A percentile compares a stretch with the other conserved stretches of the same genome.
Conservation (phyloP, 2,797 vertebrate genomes). For the Gobio occitaniae region DNA sequence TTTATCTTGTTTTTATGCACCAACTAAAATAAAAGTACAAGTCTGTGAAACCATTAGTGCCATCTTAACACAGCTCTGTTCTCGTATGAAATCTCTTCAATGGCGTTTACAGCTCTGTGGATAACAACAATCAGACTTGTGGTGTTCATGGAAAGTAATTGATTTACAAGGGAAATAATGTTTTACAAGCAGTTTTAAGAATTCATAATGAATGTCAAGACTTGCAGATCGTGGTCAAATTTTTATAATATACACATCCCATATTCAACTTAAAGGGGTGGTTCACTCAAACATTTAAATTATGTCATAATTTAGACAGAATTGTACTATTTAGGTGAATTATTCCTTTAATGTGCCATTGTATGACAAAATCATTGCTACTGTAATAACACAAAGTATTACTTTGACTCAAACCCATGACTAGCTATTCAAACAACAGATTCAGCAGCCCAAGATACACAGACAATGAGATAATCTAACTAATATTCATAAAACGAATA, state of each 20-base stretch:
- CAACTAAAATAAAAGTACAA: neutral
- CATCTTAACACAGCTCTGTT: neutral
- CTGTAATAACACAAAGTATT: slow-evolving; percentile 12
- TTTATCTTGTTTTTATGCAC: neutral
- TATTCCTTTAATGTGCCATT: neutral
- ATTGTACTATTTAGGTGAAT: neutral
- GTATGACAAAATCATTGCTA: slow-evolving; percentile 43
- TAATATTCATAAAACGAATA: slow-evolving; percentile 55
- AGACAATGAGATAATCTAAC: slow-evolving; percentile 26
- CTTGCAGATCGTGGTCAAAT: slow-evolving; percentile 43
- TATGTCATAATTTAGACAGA: neutral
- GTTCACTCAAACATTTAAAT: slow-evolving; percentile 5
- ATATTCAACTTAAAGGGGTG: slow-evolving; percentile 5
- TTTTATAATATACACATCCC: slow-evolving; percentile 31
- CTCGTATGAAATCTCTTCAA: neutral
- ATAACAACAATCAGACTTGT: neutral
- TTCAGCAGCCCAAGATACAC: slow-evolving; percentile 30
- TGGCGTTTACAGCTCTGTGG: neutral
- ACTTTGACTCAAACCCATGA: slow-evolving; percentile 13
- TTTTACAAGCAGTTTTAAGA: slow-evolving; percentile 22
- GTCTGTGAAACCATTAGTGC: neutral
- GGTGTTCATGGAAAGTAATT: neutral
- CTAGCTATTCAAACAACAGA: slow-evolving; percentile 25
- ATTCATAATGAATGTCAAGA: slow-evolving; percentile 21
- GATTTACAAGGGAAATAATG: slow-evolving; percentile 5